Conservation (phyloP, 2,888 invertebrate species). For the Eledona agricola region DNA sequence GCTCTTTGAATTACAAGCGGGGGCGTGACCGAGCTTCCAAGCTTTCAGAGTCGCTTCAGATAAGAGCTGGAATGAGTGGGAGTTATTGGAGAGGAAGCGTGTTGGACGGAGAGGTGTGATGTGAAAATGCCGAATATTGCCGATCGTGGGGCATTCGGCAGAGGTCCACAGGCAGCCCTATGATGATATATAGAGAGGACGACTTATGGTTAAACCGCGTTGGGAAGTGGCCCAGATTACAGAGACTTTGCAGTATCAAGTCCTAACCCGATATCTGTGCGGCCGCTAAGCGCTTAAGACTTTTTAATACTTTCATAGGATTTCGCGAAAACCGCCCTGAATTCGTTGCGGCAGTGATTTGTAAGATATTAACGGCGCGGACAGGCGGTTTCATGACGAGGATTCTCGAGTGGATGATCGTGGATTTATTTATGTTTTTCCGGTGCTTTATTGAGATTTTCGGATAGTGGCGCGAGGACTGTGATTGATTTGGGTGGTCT, state of each 20-base stretch:
- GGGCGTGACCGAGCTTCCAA: constrained; percentile 53
- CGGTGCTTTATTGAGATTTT: constrained; percentile 42
- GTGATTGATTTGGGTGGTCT: constrained; percentile 43
- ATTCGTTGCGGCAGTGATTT: constrained; percentile 60
- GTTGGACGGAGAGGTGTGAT: constrained; percentile 49
- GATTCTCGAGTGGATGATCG: constrained; percentile 48
- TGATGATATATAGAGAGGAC: constrained; percentile 78
- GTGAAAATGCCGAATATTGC: constrained; percentile 52
- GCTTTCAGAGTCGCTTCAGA: constrained; percentile 49
- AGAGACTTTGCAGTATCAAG: constrained; percentile 65
- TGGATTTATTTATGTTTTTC: constrained; percentile 47
- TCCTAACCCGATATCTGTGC: constrained; percentile 70
- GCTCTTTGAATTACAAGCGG: constrained; percentile 55
- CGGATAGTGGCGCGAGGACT: constrained; percentile 42
- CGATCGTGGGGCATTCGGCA: constrained; percentile 56
- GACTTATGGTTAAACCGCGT: constrained; percentile 79
- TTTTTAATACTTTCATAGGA: constrained; percentile 75
- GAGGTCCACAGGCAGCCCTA: constrained; percentile 53
- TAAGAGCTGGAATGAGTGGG: constrained; percentile 46
- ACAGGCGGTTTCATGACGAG: constrained; percentile 52
- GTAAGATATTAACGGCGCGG: constrained; percentile 58
- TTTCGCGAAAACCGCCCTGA: constrained; percentile 58
- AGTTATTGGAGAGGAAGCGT: constrained; percentile 41
- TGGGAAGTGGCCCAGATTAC: constrained; percentile 81
- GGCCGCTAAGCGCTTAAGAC: constrained; percentile 77